phyloP scores from a whole-genome alignment of 92 coral and sea anemone genomes.

The Hydrozoanthus gracilis region DNA sequence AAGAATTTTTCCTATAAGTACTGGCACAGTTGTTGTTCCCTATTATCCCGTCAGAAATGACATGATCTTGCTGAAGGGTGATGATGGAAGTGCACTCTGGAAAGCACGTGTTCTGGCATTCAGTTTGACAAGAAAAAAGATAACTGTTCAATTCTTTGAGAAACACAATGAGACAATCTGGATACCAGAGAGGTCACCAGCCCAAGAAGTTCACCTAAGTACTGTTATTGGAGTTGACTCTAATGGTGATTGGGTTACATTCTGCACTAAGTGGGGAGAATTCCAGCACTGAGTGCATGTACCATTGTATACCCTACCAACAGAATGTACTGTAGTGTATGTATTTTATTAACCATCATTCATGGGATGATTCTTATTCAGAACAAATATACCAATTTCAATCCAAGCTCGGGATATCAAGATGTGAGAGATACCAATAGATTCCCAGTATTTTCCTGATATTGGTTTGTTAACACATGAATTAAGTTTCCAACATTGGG shows the following conservation, averaged over 20 bases:
- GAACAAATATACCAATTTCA: too few species aligned
- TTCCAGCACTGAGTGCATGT: too few species aligned
- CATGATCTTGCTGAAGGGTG: neutral
- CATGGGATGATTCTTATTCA: too few species aligned
- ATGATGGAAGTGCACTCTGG: slow-evolving; percentile 3
- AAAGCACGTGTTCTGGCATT: slow-evolving; percentile 9
- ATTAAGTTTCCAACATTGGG: too few species aligned
- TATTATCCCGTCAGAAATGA: neutral
- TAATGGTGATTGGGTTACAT: neutral
- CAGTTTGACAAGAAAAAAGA: neutral
- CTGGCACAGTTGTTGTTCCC: neutral
- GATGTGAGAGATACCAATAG: too few species aligned
- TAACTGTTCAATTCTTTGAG: neutral
- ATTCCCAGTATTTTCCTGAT: too few species aligned
- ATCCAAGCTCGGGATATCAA: too few species aligned
- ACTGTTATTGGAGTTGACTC: neutral
- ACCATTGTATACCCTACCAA: too few species aligned
- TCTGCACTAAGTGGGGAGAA: neutral
- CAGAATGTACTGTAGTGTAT: too few species aligned
- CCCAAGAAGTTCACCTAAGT: neutral
- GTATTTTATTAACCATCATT: too few species aligned
- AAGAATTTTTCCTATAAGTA: neutral
- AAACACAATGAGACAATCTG: neutral
- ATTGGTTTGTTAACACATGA: too few species aligned
- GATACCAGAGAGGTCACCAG: neutral